Conservation (phyloP, 2,797 vertebrate species). For the Notoglanidium macrostoma region DNA sequence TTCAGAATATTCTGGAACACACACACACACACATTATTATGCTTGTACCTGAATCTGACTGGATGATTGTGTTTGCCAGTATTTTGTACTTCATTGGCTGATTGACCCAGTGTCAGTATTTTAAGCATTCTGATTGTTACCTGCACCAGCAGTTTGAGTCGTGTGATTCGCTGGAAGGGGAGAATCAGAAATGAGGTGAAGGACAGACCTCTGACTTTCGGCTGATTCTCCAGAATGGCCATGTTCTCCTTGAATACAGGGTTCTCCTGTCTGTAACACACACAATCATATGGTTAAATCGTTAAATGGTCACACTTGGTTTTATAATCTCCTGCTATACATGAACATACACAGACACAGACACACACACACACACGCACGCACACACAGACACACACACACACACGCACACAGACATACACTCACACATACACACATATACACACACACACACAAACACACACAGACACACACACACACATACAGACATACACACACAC, state of each 20-base stretch:
- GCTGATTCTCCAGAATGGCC: conserved; percentile 82
- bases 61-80: conserved; percentile 73
- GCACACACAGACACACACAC: neutral
- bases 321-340: neutral
- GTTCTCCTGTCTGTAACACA: conserved; percentile 84
- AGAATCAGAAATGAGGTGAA: conserved; percentile 96
- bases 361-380: neutral
- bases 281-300: neutral
- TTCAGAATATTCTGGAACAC: conserved; percentile 90
- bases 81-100: neutral
- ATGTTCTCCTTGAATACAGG: conserved; percentile 86
- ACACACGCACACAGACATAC: neutral
- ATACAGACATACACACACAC: neutral
- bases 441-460: conserved; percentile 77
- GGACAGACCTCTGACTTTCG: conserved; percentile 87
- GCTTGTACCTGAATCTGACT: neutral
- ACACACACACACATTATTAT: conserved; percentile 1
- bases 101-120: neutral
- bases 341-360: neutral
- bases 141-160: conserved; percentile 92
- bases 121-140: conserved; percentile 64
- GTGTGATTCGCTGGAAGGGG: conserved; percentile 95
- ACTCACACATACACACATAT: neutral
- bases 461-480: neutral
- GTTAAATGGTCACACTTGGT: neutral